These are phyloP conservation scores for Sycophaga agraensis DNA, from an alignment of 1,140 invertebrate genomes.

Conservation along the genomic window DNA sequence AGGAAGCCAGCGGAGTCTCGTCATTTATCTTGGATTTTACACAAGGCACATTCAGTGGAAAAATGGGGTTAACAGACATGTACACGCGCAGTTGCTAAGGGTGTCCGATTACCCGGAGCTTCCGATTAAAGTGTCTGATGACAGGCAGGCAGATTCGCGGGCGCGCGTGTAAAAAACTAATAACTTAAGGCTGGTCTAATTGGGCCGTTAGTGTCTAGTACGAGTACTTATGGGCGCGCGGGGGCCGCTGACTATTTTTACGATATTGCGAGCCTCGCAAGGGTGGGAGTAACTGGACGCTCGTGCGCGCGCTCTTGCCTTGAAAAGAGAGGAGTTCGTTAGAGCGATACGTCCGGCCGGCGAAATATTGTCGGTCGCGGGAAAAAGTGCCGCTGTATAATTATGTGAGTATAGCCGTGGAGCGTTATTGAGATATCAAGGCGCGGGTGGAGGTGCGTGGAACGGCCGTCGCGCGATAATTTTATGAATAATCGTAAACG, in stretches of 20 bases:
- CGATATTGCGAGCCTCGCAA: slow-evolving; percentile 35
- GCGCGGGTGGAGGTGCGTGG: too few species aligned
- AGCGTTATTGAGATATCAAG: too few species aligned
- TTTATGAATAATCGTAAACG: too few species aligned
- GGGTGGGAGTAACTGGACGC: slow-evolving; percentile 36
- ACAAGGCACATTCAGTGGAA: too few species aligned
- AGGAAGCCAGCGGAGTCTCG: too few species aligned
- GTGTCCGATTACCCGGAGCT: slow-evolving; percentile 18
- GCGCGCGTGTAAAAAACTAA: slow-evolving; percentile 34
- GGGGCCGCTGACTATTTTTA: slow-evolving; percentile 35
- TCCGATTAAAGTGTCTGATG: slow-evolving; percentile 23
- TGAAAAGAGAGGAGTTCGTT: slow-evolving; percentile 34
- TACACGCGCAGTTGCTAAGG: too few species aligned
- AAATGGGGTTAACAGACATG: too few species aligned
- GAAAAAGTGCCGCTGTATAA: too few species aligned
- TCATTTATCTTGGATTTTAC: neutral
- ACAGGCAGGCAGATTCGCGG: neutral
- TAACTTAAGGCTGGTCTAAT: slow-evolving; percentile 44
- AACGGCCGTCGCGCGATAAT: too few species aligned
- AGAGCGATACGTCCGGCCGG: neutral
- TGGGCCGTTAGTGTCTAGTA: slow-evolving; percentile 42
- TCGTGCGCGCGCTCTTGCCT: slow-evolving; percentile 15
- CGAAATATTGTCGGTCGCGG: slow-evolving; percentile 14
- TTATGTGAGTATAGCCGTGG: too few species aligned
- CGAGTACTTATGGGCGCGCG: slow-evolving; percentile 13